Conservation (phyloP, 2,797 vertebrate genomes). For the Gastrophryne carolinensis region DNA sequence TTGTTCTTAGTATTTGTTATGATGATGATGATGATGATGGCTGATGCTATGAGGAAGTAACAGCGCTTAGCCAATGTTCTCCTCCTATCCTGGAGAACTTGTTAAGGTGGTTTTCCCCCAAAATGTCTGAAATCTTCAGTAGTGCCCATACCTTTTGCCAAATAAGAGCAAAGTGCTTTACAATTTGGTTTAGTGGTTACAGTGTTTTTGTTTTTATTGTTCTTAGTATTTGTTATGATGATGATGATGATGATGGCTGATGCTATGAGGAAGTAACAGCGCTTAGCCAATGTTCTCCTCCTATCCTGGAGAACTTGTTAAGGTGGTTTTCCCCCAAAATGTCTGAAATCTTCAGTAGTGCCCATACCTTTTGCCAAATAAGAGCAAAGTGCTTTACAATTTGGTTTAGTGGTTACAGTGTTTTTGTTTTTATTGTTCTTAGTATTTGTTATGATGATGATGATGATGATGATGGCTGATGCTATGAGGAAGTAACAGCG, state of each 20-base stretch:
- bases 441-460: no score
- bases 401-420: no score
- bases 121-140: no score
- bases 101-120: no score
- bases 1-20: neutral
- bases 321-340: no score
- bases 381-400: no score
- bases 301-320: constrained; percentile 18
- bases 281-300: neutral
- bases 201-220: neutral
- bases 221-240: neutral
- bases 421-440: neutral
- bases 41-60: neutral
- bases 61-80: neutral
- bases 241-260: neutral
- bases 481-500: neutral
- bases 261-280: neutral
- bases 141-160: no score
- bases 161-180: no score
- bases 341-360: no score
- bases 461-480: neutral
- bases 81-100: constrained; percentile 11
- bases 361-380: no score
- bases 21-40: neutral
- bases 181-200: no score